Conservation (phyloP, 2,797 vertebrate species). For the Lithobates sylvaticus region DNA sequence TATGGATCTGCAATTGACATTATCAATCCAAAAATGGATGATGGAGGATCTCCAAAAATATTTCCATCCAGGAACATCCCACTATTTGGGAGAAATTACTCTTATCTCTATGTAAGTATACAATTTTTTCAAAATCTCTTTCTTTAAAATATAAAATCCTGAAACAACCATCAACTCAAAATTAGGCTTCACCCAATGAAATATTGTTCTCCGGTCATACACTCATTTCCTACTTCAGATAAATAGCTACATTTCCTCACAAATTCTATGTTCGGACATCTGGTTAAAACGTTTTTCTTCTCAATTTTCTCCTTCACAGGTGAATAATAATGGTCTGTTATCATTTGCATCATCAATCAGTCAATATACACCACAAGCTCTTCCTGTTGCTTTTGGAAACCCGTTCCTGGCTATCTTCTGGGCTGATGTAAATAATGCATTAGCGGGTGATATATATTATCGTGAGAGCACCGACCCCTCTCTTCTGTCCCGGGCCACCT, state of each 20-base stretch:
- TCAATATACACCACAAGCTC: not conserved
- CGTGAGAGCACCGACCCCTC: not conserved
- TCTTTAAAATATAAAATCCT: no score
- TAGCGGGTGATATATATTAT: constrained; percentile 27
- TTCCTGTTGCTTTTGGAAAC: not conserved
- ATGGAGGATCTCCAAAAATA: not conserved
- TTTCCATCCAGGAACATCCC: not conserved
- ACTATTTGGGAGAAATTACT: no score
- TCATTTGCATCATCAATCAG: not conserved
- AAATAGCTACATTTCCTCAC: no score
- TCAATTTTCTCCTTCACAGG: not conserved
- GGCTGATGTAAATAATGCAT: constrained; percentile 16
- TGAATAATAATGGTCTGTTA: constrained; percentile 50
- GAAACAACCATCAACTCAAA: no score
- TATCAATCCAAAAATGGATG: not conserved
- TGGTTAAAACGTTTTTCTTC: not conserved
- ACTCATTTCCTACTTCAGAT: no score
- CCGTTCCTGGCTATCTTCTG: constrained; percentile 33
- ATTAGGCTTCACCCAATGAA: no score
- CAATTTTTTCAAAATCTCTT: no score
- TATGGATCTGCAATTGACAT: constrained; percentile 13
- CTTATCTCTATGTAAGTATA: no score
- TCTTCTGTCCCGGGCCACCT: not conserved
- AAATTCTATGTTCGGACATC: no score
- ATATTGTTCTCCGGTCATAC: no score